Evolutionary conservation across 2,888 invertebrate species (phyloP), one percentile per base, ranked within the genome.

Genomic region (Operophtera brumata): DNA sequence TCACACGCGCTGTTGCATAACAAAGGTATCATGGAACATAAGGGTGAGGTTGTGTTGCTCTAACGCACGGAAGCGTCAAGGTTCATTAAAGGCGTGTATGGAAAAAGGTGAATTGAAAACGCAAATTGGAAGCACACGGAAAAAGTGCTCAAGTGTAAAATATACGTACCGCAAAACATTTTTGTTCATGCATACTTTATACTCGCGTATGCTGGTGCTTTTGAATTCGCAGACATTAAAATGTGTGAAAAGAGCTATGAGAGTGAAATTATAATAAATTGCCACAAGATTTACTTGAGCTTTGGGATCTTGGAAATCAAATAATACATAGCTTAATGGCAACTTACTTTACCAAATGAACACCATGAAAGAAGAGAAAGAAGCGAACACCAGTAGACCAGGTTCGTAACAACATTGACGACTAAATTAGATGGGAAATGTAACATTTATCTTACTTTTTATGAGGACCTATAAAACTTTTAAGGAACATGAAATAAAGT

Each of bases 191-290:
- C 39, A 47, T 40, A 30, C 25, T 41, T 47, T 50, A 46, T 36
- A 58, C 32, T 41, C 44, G 48, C 43, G 43, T 52, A 47, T 52
- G 42, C 47, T 42, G 37, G 39, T 36, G 46, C 26, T 51, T 52
- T 45, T 36, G 45, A 57, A 42, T 57, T 59, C 32, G 26, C 45
- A 57, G 54, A 53, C 54, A 60, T 54, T 52, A 57, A n/a, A 57
- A 57, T 47, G 40, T 54, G 56, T 54, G 46, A 59, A 57, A 47
- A 40, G 47, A 56, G 54, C 43, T 54, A 47, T 52, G 36, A 46
- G 51, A 56, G 51, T 61, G 46, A 54, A 49, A 58, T 58, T 52
- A 58, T 54, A 58, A 57, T 47, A 57, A 57, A 51, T 56, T 51
- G 42, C 42, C 7, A 48, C 40, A 51, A 52, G 51, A 61, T 57